These are phyloP conservation scores for Paradoxurus hermaphroditus DNA, from an alignment of 2,113 vertebrate genomes.

Conservation along the genomic window DNA sequence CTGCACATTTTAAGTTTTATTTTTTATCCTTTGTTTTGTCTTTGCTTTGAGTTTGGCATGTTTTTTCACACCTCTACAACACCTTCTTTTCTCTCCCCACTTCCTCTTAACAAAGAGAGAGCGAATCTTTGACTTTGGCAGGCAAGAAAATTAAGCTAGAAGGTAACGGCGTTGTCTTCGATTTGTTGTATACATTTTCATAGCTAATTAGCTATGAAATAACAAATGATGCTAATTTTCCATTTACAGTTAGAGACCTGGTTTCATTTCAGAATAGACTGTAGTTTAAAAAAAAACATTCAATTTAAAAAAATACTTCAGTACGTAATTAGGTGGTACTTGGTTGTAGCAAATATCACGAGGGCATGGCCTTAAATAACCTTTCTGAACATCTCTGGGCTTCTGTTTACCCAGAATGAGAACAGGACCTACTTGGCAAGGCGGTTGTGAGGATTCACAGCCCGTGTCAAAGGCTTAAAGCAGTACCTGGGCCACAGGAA, in stretches of 20 bases:
- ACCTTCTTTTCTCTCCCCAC: not conserved
- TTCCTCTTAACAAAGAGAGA: not conserved
- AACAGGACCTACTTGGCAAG: not conserved
- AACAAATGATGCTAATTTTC: conserved; percentile 20
- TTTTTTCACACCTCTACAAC: not conserved
- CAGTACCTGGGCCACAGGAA: too few relatives aligned
- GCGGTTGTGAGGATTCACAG: not conserved
- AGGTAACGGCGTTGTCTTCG: not conserved
- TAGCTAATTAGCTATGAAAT: too few relatives aligned
- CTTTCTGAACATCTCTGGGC: not conserved
- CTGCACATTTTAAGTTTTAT: not conserved
- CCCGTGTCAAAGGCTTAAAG: not conserved
- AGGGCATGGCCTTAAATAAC: not conserved
- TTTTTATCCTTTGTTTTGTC: not conserved
- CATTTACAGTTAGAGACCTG: not conserved
- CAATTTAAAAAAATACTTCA: not conserved
- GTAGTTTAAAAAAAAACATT: not conserved
- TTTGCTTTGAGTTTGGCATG: not conserved
- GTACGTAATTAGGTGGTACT: not conserved
- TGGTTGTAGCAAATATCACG: not conserved
- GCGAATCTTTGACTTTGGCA: not conserved
- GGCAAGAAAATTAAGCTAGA: not conserved
- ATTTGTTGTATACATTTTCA: not conserved
- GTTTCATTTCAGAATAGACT: conserved; percentile 39
- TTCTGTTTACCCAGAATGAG: not conserved